Base-by-base conservation (phyloP, 2,888 invertebrate genomes). In the Laspeyria flexula region DNA sequence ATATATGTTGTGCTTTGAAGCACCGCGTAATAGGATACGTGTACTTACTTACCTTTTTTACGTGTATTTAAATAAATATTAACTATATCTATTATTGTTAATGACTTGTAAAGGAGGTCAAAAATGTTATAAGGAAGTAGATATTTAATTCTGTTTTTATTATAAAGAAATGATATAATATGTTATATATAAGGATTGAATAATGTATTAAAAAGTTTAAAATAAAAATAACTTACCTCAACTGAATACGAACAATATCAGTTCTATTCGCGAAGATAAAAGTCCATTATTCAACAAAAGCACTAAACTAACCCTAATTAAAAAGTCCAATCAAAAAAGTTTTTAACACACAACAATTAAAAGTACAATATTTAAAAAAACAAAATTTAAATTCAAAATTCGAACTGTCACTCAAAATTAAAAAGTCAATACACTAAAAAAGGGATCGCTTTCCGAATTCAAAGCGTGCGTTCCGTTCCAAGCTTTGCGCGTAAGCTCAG, bases 401-500 rank as follows among this genome's bases (percentile, higher is more conserved):
- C 39, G 37, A 44, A 40, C 23, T 46, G 39, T 58, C 49, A 58
- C 50, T 42, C 9, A 38, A 38, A 42, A 53, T 54, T 61, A 35
- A 6, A 47, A 57, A 53, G 55, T 59, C 31, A 59, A 65, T 61
- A 66, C 72, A 75, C 72, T 64, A 65, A 59, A 60, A 66, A 60
- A 57, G 64, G 71, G 66, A 65, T 52, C 58, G 62, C 60, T 70
- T 74, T 74, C 75, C 73, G 72, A 67, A 68, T 74, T 75, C 58
- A 74, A 75, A 69, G 69, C 73, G 73, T 77, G 76, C 80, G 79
- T 78, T 78, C 76, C 76, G 81, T 77, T 73, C 65, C 77, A 45
- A 69, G 76, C 72, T 75, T 75, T 69, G 74, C 83, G 84, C 88
- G 89, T 86, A 83, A 83, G 85, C 83, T 84, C 86, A 77, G 75